phyloP scores from a whole-genome alignment of 1,140 invertebrate genomes.

The Drosophila rufa region DNA sequence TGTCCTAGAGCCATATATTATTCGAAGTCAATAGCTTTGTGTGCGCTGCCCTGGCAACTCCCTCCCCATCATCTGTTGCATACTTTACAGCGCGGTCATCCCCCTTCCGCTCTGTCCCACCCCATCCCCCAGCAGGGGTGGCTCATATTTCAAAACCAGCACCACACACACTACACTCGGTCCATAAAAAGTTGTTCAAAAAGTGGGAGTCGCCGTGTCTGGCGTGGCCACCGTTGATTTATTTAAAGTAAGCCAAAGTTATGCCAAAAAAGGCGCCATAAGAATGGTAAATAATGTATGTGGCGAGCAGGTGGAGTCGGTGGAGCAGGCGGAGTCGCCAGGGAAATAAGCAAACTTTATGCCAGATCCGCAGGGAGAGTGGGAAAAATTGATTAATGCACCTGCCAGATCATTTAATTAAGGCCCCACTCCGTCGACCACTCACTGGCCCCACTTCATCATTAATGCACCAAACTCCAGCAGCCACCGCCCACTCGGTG shows the following conservation, averaged over 20 bases:
- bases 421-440: slow-evolving; percentile 20
- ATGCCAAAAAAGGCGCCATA: slow-evolving; percentile 56
- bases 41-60: slow-evolving; percentile 23
- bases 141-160: slow-evolving; percentile 62
- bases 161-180: slow-evolving; percentile 15
- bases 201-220: slow-evolving; percentile 48
- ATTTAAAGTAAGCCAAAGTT: slow-evolving; percentile 79
- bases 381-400: slow-evolving; percentile 73
- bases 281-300: slow-evolving; percentile 73
- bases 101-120: slow-evolving; percentile 7
- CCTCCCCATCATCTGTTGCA: slow-evolving; percentile 66
- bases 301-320: neutral
- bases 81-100: slow-evolving; percentile 54
- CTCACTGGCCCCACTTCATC: slow-evolving; percentile 34
- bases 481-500: slow-evolving; percentile 21
- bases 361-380: slow-evolving; percentile 16
- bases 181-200: slow-evolving; percentile 55
- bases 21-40: slow-evolving; percentile 26
- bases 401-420: slow-evolving; percentile 67
- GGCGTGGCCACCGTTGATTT: slow-evolving; percentile 61
- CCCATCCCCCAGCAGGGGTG: slow-evolving; percentile 22
- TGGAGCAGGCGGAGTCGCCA: slow-evolving; percentile 17
- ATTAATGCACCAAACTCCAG: slow-evolving; percentile 41
- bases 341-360: slow-evolving; percentile 74
- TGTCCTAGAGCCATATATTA: slow-evolving; percentile 15